phyloP scores from a whole-genome alignment of 2,797 vertebrate species.

The Austrolebias charrua region DNA sequence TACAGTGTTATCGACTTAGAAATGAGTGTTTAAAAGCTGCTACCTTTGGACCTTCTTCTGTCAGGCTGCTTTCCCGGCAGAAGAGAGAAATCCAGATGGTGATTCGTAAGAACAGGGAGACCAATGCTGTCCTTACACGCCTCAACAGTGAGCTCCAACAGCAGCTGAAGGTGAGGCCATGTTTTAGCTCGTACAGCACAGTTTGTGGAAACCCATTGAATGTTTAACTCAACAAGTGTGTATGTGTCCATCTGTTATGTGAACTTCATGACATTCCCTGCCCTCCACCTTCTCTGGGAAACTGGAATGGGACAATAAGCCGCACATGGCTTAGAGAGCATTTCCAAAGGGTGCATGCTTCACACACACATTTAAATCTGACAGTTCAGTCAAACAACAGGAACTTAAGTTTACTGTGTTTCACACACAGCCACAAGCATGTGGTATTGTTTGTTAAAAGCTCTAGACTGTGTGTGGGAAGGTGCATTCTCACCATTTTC shows the following conservation, averaged over 20 bases:
- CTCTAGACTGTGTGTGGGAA: background rate
- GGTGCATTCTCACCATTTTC: slow-evolving; percentile 22
- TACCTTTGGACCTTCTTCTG: background rate
- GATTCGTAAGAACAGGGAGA: slow-evolving; percentile 95
- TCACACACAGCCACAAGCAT: slow-evolving; percentile 13
- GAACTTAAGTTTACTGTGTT: background rate
- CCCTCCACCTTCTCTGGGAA: slow-evolving; percentile 19
- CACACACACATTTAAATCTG: slow-evolving; percentile 12
- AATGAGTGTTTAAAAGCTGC: background rate
- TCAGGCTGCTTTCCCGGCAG: slow-evolving; percentile 87
- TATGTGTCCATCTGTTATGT: slow-evolving; percentile 23
- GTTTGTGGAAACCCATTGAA: background rate
- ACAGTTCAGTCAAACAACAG: slow-evolving; percentile 23
- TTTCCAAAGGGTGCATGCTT: slow-evolving; percentile 1
- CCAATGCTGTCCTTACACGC: slow-evolving; percentile 90
- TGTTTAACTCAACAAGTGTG: slow-evolving; percentile 3
- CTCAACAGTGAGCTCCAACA: slow-evolving; percentile 97
- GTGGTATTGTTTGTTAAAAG: background rate
- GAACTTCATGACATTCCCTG: slow-evolving; percentile 26
- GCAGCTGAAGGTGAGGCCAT: slow-evolving; percentile 89
- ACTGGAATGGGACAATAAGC: slow-evolving; percentile 20
- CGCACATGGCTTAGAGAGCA: slow-evolving; percentile 6
- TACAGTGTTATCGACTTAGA: background rate
- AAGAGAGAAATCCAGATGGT: slow-evolving; percentile 93
- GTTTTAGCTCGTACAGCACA: slow-evolving; percentile 10